Percentiles rank a stretch among this genome's conserved stretches.
Conservation (phyloP, 2,113 vertebrate genomes). For the Pampusana beccarii region DNA sequence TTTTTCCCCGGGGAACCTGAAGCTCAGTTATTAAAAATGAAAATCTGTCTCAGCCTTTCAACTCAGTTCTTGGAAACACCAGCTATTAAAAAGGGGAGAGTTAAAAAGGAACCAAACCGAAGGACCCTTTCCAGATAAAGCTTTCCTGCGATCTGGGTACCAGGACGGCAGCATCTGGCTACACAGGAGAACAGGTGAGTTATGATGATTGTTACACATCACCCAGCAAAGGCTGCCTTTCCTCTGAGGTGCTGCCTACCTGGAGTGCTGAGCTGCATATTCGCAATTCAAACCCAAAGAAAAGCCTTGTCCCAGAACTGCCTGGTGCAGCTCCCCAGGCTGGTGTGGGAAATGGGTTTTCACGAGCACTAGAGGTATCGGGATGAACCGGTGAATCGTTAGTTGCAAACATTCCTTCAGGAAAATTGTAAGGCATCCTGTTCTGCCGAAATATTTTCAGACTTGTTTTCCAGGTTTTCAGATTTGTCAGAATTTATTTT, state of each 20-base stretch:
- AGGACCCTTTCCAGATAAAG: neutral
- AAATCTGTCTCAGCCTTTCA: constrained; percentile 63
- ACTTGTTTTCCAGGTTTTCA: neutral
- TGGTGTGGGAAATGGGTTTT: neutral
- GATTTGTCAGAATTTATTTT: neutral
- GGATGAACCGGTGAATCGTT: neutral
- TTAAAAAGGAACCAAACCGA: constrained; percentile 15
- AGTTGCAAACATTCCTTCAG: neutral
- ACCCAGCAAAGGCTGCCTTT: neutral
- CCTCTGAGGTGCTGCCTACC: neutral
- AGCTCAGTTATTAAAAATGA: constrained; percentile 73
- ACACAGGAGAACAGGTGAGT: constrained; percentile 49
- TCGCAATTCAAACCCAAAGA: neutral
- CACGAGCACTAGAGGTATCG: neutral
- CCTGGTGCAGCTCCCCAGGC: neutral
- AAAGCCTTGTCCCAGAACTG: neutral
- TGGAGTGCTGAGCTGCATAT: neutral
- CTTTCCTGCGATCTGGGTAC: neutral
- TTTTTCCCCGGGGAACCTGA: constrained; percentile 58
- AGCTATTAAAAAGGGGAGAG: constrained; percentile 49
- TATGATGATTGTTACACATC: neutral
- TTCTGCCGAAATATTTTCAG: neutral
- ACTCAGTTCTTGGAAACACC: constrained; percentile 54
- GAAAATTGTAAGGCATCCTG: neutral
- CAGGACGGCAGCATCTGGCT: neutral